phyloP scores from a whole-genome alignment of 30 jellyfish, hydroid and myxozoan genomes.

The Turritopsis dohrnii region DNA sequence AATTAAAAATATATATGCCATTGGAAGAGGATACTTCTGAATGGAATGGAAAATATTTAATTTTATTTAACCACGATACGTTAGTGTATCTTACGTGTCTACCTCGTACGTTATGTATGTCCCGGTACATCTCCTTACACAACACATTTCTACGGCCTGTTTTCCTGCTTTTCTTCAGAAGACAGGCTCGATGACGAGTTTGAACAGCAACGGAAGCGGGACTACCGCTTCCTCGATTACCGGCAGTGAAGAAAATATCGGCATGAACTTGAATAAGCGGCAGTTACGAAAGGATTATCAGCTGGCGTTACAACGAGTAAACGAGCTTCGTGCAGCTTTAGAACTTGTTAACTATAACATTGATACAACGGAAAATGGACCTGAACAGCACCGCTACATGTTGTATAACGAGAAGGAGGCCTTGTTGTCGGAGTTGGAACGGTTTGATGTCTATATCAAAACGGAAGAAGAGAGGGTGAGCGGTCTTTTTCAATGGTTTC shows the following conservation, averaged over 20 bases:
- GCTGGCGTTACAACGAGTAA: slow-evolving; percentile 72
- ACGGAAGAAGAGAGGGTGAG: slow-evolving; percentile 97
- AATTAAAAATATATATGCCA: neutral
- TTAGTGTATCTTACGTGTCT: no score
- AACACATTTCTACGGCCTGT: no score
- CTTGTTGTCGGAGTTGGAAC: slow-evolving; percentile 61
- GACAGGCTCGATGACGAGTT: slow-evolving; percentile 30
- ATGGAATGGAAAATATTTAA: neutral
- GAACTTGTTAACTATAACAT: slow-evolving; percentile 68
- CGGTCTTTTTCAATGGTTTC: neutral
- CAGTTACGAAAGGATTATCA: slow-evolving; percentile 83
- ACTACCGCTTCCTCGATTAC: neutral
- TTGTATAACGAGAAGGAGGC: slow-evolving; percentile 72
- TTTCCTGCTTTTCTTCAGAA: slow-evolving; percentile 14
- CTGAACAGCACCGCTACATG: slow-evolving; percentile 79
- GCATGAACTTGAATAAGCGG: slow-evolving; percentile 22
- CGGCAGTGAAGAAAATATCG: slow-evolving; percentile 34
- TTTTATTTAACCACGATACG: neutral
- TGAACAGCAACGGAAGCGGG: slow-evolving; percentile 42
- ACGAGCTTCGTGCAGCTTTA: slow-evolving; percentile 73
- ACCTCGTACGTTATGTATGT: no score
- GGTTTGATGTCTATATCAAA: slow-evolving; percentile 65
- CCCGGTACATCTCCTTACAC: neutral
- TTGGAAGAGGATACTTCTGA: neutral
- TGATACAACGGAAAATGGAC: slow-evolving; percentile 65